A percentile compares a stretch with the other conserved stretches of the same genome.
These are phyloP conservation scores for Clepsis dumicolana DNA, from an alignment of 2,888 invertebrate species.

Conservation along the genomic window DNA sequence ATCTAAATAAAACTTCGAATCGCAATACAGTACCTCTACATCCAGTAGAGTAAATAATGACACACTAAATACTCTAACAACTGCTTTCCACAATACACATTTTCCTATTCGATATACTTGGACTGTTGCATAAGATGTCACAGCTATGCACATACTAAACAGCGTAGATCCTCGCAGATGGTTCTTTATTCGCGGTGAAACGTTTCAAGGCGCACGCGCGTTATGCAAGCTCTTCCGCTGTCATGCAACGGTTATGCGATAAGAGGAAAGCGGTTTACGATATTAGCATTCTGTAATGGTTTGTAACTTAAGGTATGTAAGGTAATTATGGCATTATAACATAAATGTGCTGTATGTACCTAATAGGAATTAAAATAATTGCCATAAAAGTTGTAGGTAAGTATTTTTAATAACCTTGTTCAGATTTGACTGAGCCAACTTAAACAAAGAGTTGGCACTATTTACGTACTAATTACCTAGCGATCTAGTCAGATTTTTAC, in stretches of 20 bases:
- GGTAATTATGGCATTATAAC: neutral
- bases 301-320: neutral
- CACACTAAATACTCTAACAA: neutral
- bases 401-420: neutral
- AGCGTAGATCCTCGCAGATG: constrained; percentile 39
- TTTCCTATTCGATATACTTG: constrained; percentile 1
- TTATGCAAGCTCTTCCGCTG: constrained; percentile 45
- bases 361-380: no score
- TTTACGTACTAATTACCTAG: no score
- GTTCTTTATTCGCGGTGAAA: constrained; percentile 45
- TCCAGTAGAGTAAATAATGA: constrained; percentile 3
- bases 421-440: no score
- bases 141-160: constrained; percentile 40
- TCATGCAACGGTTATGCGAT: constrained; percentile 29
- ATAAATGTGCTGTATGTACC: neutral
- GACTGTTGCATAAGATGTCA: constrained; percentile 35
- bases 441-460: no score
- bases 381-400: no score
- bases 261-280: constrained; percentile 21
- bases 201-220: constrained; percentile 42
- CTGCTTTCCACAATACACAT: neutral
- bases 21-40: neutral
- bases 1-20: constrained; percentile 35
- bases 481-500: neutral
- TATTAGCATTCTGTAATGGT: constrained; percentile 5